Conservation (phyloP, 2,113 vertebrate genomes). For the Psittacula cyanocephala region DNA sequence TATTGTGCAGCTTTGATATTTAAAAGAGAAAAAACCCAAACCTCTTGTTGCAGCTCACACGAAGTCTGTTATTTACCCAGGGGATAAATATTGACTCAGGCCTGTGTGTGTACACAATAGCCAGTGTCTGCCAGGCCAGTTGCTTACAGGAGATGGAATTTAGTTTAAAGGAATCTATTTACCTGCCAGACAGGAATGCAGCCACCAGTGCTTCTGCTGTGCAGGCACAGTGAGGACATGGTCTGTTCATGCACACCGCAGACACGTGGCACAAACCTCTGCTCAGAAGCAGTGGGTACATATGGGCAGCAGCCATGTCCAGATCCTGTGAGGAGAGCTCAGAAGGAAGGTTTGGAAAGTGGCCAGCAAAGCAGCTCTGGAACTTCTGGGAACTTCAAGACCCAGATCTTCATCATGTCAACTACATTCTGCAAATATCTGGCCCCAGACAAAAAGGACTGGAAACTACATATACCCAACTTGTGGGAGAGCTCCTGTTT, state of each 20-base stretch:
- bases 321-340: not conserved
- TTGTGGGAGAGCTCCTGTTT: constrained; percentile 29
- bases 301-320: not conserved
- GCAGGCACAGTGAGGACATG: not conserved
- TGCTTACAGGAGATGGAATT: constrained; percentile 40
- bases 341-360: not conserved
- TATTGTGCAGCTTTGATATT: not conserved
- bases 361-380: not conserved
- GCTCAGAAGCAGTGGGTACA: not conserved
- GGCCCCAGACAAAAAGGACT: not conserved
- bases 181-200: constrained; percentile 42
- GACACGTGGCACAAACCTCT: not conserved
- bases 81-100: constrained; percentile 53
- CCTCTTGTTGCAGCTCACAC: constrained; percentile 6
- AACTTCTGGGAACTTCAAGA: constrained; percentile 6
- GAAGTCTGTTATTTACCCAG: constrained; percentile 16
- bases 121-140: constrained; percentile 8
- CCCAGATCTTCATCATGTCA: constrained; percentile 1
- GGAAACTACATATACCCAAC: not conserved
- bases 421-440: constrained; percentile 23
- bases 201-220: not conserved
- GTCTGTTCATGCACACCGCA: not conserved
- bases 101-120: constrained; percentile 51
- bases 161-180: constrained; percentile 19
- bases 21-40: not conserved